Conservation (phyloP, 2,888 invertebrate genomes). For the Ormia ochracea region DNA sequence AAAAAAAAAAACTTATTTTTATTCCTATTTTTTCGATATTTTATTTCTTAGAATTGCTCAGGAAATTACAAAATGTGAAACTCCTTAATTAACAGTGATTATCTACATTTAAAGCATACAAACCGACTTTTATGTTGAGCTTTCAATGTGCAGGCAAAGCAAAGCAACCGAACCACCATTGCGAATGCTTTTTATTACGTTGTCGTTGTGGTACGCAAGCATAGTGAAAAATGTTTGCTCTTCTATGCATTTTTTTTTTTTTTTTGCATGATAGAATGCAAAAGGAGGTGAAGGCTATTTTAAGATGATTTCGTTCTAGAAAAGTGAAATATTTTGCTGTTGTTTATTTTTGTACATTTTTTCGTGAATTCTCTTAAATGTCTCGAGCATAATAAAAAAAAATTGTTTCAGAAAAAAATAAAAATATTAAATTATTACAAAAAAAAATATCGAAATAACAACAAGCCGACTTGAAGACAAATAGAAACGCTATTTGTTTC, state of each 20-base stretch:
- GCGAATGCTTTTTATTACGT: not conserved
- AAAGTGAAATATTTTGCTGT: constrained; percentile 4
- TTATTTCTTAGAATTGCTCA: too few species aligned
- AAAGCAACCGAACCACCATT: too few species aligned
- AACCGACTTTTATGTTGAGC: too few species aligned
- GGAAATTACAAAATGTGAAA: too few species aligned
- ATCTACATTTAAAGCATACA: too few species aligned
- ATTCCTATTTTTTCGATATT: too few species aligned
- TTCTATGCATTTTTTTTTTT: not conserved
- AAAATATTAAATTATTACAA: constrained; percentile 7
- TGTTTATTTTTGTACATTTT: not conserved
- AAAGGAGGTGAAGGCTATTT: constrained; percentile 62
- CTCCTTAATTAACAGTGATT: too few species aligned
- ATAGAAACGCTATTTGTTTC: too few species aligned
- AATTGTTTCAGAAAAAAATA: constrained; percentile 19
- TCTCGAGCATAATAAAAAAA: constrained; percentile 43
- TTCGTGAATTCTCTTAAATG: constrained; percentile 28
- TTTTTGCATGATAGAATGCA: constrained; percentile 16
- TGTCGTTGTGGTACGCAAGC: not conserved
- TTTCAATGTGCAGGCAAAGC: too few species aligned
- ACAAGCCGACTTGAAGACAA: too few species aligned
- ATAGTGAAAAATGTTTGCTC: too few species aligned
- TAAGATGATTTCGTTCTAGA: constrained; percentile 2
- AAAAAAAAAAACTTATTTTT: too few species aligned
- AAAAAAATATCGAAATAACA: not conserved